These are phyloP conservation scores for Brachionus rotundiformis DNA, from an alignment of 1,140 invertebrate species.

Conservation along the genomic window DNA sequence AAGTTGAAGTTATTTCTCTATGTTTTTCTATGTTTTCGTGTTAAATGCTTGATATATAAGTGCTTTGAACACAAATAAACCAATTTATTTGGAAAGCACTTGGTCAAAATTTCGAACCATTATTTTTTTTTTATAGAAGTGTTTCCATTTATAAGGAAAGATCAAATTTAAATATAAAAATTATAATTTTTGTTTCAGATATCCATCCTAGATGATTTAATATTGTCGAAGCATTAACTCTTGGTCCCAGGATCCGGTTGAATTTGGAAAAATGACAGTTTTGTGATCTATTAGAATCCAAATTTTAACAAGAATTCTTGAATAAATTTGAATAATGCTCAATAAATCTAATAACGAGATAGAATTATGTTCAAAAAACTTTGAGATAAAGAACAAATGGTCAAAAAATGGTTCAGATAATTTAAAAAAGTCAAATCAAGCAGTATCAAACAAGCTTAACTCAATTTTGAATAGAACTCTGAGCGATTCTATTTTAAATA, in stretches of 20 bases:
- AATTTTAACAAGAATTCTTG: not conserved
- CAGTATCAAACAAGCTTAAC: not conserved
- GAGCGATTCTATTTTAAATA: conserved; percentile 46
- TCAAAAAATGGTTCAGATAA: conserved; percentile 21
- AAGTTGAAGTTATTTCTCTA: conserved; percentile 8
- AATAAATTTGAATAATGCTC: conserved; percentile 34
- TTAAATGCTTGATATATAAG: not conserved
- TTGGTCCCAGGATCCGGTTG: not conserved
- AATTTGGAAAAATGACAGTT: conserved; percentile 21
- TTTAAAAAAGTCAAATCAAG: not conserved
- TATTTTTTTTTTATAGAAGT: too few species aligned
- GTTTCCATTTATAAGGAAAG: too few species aligned
- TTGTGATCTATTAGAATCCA: not conserved
- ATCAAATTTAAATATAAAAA: not conserved
- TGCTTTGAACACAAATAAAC: conserved; percentile 3
- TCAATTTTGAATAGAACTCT: conserved; percentile 48
- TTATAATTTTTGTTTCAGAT: not conserved
- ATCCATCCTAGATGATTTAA: conserved; percentile 7
- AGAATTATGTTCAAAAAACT: not conserved
- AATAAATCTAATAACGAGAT: conserved; percentile 36
- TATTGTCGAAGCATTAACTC: not conserved
- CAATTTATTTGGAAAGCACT: not conserved
- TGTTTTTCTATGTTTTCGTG: not conserved
- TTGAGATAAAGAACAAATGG: not conserved
- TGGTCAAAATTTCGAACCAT: not conserved